Evolutionary conservation across 2,888 invertebrate genomes (phyloP).

Genomic region (Hirtodrosophila trivittata): DNA sequence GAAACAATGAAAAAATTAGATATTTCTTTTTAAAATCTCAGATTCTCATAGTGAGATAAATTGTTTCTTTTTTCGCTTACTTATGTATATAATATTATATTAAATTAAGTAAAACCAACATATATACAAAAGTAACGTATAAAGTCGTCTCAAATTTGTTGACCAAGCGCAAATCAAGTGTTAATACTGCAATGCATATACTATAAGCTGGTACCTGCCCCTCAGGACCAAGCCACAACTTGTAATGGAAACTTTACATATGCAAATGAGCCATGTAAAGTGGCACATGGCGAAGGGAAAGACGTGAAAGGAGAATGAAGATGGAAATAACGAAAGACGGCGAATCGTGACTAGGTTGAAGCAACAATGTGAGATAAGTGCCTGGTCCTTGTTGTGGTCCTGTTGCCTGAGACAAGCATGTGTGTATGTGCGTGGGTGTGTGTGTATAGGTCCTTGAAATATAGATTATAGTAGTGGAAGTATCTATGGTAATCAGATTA

Average conservation of each 20-base stretch:
- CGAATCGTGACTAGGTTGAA: background rate
- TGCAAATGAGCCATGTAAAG: constrained; percentile 42
- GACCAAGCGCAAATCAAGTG: constrained; percentile 41
- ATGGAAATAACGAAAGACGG: too few species aligned
- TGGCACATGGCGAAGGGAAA: background rate
- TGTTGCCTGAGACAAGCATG: too few species aligned
- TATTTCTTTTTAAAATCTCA: too few species aligned
- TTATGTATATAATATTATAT: too few species aligned
- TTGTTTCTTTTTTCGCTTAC: too few species aligned
- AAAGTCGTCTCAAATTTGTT: constrained; percentile 41
- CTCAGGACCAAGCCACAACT: constrained; percentile 10
- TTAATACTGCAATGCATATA: constrained; percentile 31
- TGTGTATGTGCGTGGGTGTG: background rate
- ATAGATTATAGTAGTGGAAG: constrained; percentile 1
- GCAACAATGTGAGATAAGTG: constrained; percentile 7
- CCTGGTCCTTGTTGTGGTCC: too few species aligned
- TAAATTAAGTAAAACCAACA: background rate
- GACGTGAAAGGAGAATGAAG: background rate
- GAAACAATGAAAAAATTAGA: too few species aligned
- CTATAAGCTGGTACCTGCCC: background rate
- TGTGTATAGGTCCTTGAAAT: constrained; percentile 1
- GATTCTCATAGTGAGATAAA: too few species aligned
- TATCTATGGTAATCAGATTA: constrained; percentile 37
- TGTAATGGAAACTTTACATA: constrained; percentile 47
- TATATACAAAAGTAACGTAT: background rate